Evolutionary conservation across 2,113 vertebrate genomes (phyloP).

Genomic region (Cyphomyrus plagiostoma): DNA sequence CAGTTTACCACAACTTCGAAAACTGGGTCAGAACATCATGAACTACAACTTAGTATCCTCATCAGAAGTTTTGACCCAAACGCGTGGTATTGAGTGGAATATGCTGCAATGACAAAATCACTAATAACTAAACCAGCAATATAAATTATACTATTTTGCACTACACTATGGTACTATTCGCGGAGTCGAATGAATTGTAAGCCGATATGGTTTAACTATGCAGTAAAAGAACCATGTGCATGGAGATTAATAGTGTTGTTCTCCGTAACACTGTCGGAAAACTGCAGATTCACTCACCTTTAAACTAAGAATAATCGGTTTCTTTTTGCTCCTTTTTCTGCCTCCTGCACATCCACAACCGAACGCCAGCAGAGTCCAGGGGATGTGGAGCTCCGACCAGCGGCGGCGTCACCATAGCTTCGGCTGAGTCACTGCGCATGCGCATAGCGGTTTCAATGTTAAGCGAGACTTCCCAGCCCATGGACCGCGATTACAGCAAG

Average conservation of each 20-base stretch:
- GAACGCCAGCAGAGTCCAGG: neutral
- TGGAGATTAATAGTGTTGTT: neutral
- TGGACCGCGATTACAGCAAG: neutral
- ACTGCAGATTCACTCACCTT: neutral
- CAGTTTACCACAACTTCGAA: neutral
- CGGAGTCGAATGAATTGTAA: neutral
- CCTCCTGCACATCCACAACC: neutral
- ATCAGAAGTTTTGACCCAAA: neutral
- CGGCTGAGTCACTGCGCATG: neutral
- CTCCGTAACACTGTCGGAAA: neutral
- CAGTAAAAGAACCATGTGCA: neutral
- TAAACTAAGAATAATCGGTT: neutral
- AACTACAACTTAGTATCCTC: neutral
- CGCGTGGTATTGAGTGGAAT: neutral
- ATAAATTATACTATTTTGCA: neutral
- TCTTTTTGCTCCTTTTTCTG: neutral
- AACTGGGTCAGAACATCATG: conserved; percentile 2
- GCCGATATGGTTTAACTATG: neutral
- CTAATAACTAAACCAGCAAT: neutral
- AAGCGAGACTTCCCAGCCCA: neutral
- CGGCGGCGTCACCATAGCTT: neutral
- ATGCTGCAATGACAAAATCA: neutral
- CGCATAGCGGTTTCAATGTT: neutral
- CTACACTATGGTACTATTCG: neutral
- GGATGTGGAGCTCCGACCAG: neutral